Percentiles rank a stretch among this genome's conserved stretches.
Evolutionary conservation across 2,888 invertebrate genomes (phyloP).

Genomic region (Stratiomys singularior): DNA sequence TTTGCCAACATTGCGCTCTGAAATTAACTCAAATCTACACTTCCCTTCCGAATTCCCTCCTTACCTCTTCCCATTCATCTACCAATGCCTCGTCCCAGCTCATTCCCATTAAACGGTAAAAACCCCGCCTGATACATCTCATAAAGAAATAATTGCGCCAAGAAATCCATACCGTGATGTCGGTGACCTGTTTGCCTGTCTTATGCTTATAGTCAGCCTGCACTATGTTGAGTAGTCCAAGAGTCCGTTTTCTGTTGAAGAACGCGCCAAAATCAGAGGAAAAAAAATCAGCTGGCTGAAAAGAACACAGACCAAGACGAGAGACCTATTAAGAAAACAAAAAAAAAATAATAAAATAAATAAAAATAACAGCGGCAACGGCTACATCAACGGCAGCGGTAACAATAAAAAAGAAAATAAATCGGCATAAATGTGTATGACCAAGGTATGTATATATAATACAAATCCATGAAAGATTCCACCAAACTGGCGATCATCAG

Average conservation of each 20-base stretch:
- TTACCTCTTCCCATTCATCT: too few relatives aligned
- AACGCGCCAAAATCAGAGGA: neutral
- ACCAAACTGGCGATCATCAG: neutral
- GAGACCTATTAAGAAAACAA: neutral
- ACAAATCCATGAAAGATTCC: neutral
- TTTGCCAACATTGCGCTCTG: too few relatives aligned
- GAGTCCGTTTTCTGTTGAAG: neutral
- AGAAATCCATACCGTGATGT: slow-evolving; percentile 24
- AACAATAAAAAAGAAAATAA: neutral
- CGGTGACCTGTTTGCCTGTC: slow-evolving; percentile 27
- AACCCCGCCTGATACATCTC: slow-evolving; percentile 12
- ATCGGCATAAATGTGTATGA: neutral
- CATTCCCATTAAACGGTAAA: slow-evolving; percentile 18
- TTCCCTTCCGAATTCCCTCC: too few relatives aligned
- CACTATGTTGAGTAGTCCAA: neutral
- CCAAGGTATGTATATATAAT: neutral
- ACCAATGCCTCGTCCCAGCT: neutral
- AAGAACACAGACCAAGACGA: neutral
- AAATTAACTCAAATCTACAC: too few relatives aligned
- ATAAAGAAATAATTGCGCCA: slow-evolving; percentile 22
- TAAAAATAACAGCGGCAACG: neutral
- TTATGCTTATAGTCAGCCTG: neutral
- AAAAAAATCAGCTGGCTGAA: neutral
- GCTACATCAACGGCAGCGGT: neutral
- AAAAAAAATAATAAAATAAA: neutral